Conservation (phyloP, 2,113 vertebrate genomes). For the Himantopus leucocephalus region DNA sequence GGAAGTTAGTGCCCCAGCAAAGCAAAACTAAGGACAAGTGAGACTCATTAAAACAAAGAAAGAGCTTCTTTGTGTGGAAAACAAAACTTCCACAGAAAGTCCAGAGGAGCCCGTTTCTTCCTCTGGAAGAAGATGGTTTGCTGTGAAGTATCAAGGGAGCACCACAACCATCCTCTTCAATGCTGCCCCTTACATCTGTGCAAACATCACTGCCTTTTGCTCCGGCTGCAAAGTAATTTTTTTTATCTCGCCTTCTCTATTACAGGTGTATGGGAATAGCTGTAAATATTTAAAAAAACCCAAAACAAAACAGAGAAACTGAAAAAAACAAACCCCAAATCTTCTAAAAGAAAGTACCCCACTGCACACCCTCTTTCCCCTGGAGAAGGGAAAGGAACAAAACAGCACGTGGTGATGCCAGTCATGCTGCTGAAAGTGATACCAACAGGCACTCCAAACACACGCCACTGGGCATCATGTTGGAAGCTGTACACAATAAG, state of each 20-base stretch:
- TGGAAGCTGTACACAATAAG: neutral
- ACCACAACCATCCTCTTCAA: neutral
- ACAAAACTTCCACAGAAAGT: neutral
- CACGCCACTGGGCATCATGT: neutral
- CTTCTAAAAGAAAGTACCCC: neutral
- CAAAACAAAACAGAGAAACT: neutral
- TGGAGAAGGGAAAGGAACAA: neutral
- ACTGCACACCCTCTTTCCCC: neutral
- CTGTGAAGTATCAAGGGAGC: neutral
- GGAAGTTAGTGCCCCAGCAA: neutral
- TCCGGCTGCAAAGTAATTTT: neutral
- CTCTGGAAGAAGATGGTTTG: neutral
- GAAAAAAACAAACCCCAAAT: neutral
- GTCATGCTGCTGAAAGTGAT: neutral
- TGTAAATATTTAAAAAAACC: neutral
- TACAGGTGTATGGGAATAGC: neutral
- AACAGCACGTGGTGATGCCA: rapidly evolving
- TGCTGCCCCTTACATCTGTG: neutral
- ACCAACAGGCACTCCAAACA: neutral
- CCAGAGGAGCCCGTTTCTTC: neutral
- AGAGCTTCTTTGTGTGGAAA: neutral
- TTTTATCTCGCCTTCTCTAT: neutral
- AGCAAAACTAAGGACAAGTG: neutral
- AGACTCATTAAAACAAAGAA: neutral
- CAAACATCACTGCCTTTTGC: neutral